Conservation (phyloP, 2,888 invertebrate species). For the Sycophila texana region DNA sequence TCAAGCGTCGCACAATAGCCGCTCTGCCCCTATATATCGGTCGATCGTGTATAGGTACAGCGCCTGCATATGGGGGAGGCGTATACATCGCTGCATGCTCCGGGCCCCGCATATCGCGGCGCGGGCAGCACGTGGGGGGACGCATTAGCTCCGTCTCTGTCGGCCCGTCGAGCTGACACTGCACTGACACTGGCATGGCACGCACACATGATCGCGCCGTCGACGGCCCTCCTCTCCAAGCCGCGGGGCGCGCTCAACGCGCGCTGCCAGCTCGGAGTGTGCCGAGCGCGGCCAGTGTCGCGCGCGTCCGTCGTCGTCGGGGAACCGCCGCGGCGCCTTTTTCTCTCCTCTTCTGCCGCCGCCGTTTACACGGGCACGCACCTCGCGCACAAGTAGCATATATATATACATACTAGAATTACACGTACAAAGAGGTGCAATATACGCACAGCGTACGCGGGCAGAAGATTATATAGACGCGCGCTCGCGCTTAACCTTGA, state of each 20-base stretch:
- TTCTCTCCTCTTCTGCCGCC: neutral
- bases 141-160: no score
- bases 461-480: neutral
- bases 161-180: neutral
- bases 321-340: neutral
- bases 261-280: neutral
- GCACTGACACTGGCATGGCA: neutral
- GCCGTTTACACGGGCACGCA: neutral
- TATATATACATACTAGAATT: neutral
- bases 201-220: slow-evolving; percentile 1
- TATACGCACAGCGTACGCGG: neutral
- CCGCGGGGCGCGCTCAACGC: neutral
- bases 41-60: no score
- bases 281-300: neutral
- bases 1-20: no score
- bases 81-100: no score
- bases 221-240: neutral
- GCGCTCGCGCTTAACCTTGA: neutral
- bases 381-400: neutral
- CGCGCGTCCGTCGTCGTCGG: neutral
- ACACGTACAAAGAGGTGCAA: neutral
- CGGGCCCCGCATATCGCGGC: no score
- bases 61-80: no score
- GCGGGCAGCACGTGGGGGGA: no score
- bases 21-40: no score